These are phyloP conservation scores for Empidonax alnorum DNA, from an alignment of 2,113 vertebrate genomes.

Conservation along the genomic window DNA sequence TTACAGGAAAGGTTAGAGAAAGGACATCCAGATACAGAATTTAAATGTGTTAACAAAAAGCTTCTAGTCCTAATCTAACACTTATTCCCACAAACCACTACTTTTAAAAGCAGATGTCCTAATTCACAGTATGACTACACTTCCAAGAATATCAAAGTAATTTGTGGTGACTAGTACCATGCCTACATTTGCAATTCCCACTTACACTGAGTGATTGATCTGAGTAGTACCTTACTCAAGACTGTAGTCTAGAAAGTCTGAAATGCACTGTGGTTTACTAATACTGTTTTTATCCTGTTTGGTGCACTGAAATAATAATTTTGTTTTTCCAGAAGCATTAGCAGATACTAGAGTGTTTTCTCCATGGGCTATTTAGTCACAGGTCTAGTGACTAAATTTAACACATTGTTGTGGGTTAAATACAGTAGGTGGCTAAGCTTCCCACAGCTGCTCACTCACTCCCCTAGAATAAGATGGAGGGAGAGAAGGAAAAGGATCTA, in stretches of 20 bases:
- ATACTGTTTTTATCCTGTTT: not conserved
- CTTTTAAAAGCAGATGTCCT: not conserved
- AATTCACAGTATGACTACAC: not conserved
- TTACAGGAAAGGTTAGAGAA: not conserved
- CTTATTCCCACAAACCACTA: not conserved
- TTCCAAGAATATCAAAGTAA: not conserved
- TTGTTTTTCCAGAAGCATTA: not conserved
- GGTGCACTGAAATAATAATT: not conserved
- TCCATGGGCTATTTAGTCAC: not conserved
- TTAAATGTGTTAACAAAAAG: not conserved
- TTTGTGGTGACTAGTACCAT: not conserved
- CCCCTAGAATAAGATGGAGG: not conserved
- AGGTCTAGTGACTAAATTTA: not conserved
- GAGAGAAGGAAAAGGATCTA: not conserved
- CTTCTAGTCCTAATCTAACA: not conserved
- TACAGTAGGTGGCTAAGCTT: not conserved
- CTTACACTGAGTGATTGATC: not conserved
- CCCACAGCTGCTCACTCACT: accelerated
- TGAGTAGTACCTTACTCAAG: not conserved
- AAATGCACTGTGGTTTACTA: not conserved
- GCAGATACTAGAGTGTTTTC: not conserved
- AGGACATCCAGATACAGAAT: not conserved
- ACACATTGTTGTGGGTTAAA: not conserved
- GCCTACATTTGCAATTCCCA: not conserved
- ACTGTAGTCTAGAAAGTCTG: not conserved